Evolutionary conservation across 1,140 invertebrate genomes (phyloP).

Genomic region (Megathymus violae): DNA sequence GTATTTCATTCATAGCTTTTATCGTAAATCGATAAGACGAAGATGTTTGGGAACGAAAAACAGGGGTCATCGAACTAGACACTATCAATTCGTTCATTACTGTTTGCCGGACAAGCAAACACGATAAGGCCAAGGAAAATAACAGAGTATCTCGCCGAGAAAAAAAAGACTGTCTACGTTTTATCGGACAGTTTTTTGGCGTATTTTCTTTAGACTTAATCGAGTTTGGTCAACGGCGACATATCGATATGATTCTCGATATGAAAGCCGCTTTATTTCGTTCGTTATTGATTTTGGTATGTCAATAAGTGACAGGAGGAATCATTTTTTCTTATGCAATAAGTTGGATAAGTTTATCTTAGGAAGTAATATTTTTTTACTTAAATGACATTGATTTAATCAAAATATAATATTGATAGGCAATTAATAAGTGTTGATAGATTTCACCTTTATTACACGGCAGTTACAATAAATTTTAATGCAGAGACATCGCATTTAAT

Average conservation of each 20-base stretch:
- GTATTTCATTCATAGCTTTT: slow-evolving; percentile 31
- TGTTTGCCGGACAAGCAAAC: slow-evolving; percentile 68
- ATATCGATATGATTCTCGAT: slow-evolving; percentile 60
- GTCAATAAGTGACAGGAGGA: slow-evolving; percentile 41
- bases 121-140: slow-evolving; percentile 68
- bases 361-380: not conserved
- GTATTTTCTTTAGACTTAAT: slow-evolving; percentile 67
- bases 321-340: slow-evolving; percentile 30
- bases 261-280: slow-evolving; percentile 64
- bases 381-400: too few relatives aligned
- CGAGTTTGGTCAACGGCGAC: slow-evolving; percentile 64
- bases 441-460: too few relatives aligned
- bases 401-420: too few relatives aligned
- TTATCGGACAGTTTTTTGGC: slow-evolving; percentile 69
- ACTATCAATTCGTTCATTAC: slow-evolving; percentile 79
- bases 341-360: slow-evolving; percentile 11
- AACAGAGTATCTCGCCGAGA: slow-evolving; percentile 62
- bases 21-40: slow-evolving; percentile 29
- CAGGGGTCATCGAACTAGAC: slow-evolving; percentile 59
- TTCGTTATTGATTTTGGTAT: slow-evolving; percentile 57
- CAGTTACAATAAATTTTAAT: too few relatives aligned
- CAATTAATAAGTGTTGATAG: too few relatives aligned
- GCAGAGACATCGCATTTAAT: too few relatives aligned
- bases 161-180: slow-evolving; percentile 66
- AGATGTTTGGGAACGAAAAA: slow-evolving; percentile 39